Base-by-base conservation (phyloP, 2,888 invertebrate species). In the Tenthredo livida region DNA sequence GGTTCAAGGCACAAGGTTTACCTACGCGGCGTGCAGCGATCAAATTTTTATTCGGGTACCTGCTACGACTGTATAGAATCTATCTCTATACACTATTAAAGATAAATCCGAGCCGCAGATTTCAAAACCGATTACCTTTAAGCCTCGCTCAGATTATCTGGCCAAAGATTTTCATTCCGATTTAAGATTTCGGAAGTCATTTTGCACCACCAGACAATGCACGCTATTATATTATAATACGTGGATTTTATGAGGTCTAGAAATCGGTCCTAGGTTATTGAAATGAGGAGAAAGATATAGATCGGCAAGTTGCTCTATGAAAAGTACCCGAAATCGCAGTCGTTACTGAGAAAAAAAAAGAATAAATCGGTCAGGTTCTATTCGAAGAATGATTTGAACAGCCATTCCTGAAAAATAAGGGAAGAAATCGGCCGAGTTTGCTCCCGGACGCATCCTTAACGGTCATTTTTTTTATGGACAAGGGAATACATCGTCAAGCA, bases 1-100 rank as follows among this genome's bases (percentile, higher is more conserved):
- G 72, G 72, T 72, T 72, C 72, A 40, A 43, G 72, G 72, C 21
- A 72, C 25, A 61, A 58, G 21, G 43, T 43, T 72, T 72, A 43
- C 72, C 72, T 72, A 40, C n/a, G 40, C 21, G 72, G 72, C 72
- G 72, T 72, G 72, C 70, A 58, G 58, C 54, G 72, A 72, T 43
- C 72, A n/a, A 72, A 72, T 72, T 72, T 72, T 72, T 72, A 72
- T 9, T 43, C 7, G 5, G 9, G 15, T 33, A 61, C 61, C 17
- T 33, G 33, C 61, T 61, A 17, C 50, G 67, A 67, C 29, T 67
- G 5, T 29, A 1, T 17, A 0, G 15, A 29, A 29, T 1, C 33
- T 15, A 10, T 21, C 40, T 72, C n/a, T 21, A n/a, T 72, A 21
- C 40, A 72, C 43, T 40, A 12, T 72, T 21, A 12, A 37, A 21